These are phyloP conservation scores for Chiloscyllium punctatum DNA, from an alignment of 2,797 vertebrate species.

Conservation along the genomic window DNA sequence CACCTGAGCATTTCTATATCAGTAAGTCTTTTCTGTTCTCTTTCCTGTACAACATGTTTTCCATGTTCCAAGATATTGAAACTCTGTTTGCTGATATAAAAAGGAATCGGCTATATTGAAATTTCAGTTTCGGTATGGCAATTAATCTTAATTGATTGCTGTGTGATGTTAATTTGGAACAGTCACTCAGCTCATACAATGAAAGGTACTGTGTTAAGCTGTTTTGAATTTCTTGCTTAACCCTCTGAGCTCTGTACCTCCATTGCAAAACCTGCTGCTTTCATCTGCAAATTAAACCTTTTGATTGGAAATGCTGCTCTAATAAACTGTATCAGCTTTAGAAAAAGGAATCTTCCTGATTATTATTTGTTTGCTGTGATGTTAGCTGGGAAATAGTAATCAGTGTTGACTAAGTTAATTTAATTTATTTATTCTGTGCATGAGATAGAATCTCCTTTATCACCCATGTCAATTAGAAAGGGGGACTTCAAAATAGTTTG, in stretches of 20 bases:
- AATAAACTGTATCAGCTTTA: background rate
- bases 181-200: background rate
- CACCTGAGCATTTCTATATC: background rate
- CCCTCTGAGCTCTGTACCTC: background rate
- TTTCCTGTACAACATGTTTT: background rate
- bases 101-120: conserved; percentile 13
- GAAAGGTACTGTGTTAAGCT: background rate
- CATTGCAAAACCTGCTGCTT: background rate
- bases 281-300: background rate
- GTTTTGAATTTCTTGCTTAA: background rate
- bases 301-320: background rate
- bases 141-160: conserved; percentile 14
- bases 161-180: conserved; percentile 17
- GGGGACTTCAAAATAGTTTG: background rate
- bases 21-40: background rate
- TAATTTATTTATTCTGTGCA: background rate
- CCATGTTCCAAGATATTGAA: background rate
- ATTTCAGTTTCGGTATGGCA: background rate
- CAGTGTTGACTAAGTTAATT: background rate
- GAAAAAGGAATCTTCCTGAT: background rate
- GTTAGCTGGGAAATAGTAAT: background rate
- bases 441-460: background rate
- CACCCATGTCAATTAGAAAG: background rate
- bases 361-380: background rate
- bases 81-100: background rate